phyloP scores from a whole-genome alignment of 2,888 invertebrate genomes.

The Carterocephalus palaemon region DNA sequence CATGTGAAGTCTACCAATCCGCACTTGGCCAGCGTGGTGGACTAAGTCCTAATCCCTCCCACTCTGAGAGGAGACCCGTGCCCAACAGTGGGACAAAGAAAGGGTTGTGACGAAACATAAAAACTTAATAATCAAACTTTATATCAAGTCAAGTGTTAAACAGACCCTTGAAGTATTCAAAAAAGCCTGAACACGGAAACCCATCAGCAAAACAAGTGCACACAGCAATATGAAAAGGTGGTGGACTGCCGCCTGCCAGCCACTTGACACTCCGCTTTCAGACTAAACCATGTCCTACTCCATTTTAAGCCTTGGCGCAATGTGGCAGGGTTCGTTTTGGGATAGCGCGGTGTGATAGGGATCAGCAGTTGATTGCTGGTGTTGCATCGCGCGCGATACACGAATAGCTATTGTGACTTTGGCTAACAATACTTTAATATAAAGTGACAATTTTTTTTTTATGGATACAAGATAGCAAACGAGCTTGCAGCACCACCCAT shows the following conservation, averaged over 20 bases:
- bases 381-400: neutral
- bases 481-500: too few relatives aligned
- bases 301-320: neutral
- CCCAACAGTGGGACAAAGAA: too few relatives aligned
- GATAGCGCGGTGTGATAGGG: neutral
- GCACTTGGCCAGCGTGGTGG: too few relatives aligned
- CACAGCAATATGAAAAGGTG: constrained; percentile 10
- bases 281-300: neutral
- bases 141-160: too few relatives aligned
- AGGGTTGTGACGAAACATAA: too few relatives aligned
- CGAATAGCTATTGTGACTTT: neutral
- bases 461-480: too few relatives aligned
- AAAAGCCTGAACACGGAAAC: constrained; percentile 4
- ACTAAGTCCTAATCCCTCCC: too few relatives aligned
- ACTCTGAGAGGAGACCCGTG: too few relatives aligned
- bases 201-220: constrained; percentile 16
- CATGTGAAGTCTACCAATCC: too few relatives aligned
- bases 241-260: neutral
- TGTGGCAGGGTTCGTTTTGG: neutral
- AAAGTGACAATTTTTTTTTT: too few relatives aligned
- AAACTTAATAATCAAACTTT: too few relatives aligned
- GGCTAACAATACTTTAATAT: too few relatives aligned
- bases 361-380: neutral
- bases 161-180: neutral
- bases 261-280: constrained; percentile 11